Conservation (phyloP, 2,113 vertebrate genomes). For the Euleptes europaea region DNA sequence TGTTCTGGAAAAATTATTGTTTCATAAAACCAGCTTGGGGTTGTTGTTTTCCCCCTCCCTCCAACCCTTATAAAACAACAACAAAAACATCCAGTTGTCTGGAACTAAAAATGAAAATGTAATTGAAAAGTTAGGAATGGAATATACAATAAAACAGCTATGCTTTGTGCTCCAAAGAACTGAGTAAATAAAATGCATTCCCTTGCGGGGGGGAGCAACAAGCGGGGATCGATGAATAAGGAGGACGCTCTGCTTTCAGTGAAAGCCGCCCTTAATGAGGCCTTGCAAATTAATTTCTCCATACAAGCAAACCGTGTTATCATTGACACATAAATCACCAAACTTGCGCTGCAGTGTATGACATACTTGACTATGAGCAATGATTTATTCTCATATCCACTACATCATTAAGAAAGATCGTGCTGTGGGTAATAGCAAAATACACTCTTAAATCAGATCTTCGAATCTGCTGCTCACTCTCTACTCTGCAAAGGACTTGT, state of each 20-base stretch:
- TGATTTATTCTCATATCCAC: constrained; percentile 39
- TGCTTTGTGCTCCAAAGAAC: background rate
- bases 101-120: background rate
- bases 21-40: constrained; percentile 1
- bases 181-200: constrained; percentile 4
- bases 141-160: background rate
- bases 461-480: constrained; percentile 19
- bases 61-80: background rate
- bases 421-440: background rate
- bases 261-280: constrained; percentile 21
- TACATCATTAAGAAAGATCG: constrained; percentile 41
- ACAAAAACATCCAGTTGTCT: background rate
- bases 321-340: constrained; percentile 49
- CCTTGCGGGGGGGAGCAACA: background rate
- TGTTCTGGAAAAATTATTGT: background rate
- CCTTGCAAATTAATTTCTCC: constrained; percentile 54
- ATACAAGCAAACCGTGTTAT: constrained; percentile 24
- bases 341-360: constrained; percentile 35
- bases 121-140: background rate
- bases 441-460: constrained; percentile 50
- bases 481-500: constrained; percentile 8
- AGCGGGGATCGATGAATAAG: background rate
- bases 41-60: background rate
- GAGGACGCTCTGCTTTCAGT: constrained; percentile 36
- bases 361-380: constrained; percentile 29